Evolutionary conservation across 1,140 invertebrate genomes (phyloP).

Genomic region (Drosophila mayri): DNA sequence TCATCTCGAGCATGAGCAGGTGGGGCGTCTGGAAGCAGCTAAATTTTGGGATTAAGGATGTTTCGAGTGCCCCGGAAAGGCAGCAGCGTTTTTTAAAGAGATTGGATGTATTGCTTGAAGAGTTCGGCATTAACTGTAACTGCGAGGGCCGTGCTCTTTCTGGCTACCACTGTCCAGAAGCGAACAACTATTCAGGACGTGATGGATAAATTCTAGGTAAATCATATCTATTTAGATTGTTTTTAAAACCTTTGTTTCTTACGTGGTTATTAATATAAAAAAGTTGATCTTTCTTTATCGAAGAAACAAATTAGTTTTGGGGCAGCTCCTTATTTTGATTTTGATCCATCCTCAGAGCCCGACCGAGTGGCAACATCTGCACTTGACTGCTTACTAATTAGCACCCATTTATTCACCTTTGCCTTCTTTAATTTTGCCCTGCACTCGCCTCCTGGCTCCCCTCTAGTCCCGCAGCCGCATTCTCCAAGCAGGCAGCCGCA

Average conservation of each 20-base stretch:
- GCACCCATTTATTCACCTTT: conserved; percentile 61
- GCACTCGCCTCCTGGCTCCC: conserved; percentile 8
- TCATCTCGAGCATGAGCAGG: conserved; percentile 43
- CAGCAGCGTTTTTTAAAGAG: neutral
- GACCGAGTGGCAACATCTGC: conserved; percentile 50
- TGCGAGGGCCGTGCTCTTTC: neutral
- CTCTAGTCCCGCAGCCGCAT: neutral
- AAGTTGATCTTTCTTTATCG: neutral
- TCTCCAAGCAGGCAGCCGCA: conserved; percentile 19
- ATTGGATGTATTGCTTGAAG: neutral
- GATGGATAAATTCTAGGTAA: neutral
- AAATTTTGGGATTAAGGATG: neutral
- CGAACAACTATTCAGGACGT: neutral
- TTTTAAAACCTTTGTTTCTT: neutral
- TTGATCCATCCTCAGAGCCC: neutral
- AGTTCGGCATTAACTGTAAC: conserved; percentile 6
- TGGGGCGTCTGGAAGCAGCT: conserved; percentile 39
- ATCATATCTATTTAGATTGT: neutral
- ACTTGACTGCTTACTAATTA: conserved; percentile 75
- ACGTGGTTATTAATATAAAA: neutral
- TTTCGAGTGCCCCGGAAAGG: neutral
- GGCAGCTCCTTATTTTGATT: conserved; percentile 13
- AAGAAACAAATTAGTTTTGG: neutral
- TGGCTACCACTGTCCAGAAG: neutral
- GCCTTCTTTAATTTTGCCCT: conserved; percentile 34